Conservation (phyloP, 2,797 vertebrate genomes). For the Galagoides demidoff region DNA sequence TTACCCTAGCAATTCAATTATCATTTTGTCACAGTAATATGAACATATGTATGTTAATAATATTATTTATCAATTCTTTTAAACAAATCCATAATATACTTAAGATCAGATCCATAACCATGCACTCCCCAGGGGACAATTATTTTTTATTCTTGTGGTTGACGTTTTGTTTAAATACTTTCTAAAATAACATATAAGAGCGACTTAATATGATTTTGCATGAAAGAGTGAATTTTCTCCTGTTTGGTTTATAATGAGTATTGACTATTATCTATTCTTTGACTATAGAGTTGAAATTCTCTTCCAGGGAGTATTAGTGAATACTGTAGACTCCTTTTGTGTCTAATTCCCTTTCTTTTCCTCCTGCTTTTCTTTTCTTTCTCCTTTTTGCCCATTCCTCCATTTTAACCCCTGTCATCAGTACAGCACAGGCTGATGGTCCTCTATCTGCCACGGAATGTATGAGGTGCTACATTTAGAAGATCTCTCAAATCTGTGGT, state of each 20-base stretch:
- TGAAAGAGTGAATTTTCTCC: neutral
- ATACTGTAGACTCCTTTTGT: neutral
- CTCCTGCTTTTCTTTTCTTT: neutral
- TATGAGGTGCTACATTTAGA: neutral
- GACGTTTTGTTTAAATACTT: conserved; percentile 29
- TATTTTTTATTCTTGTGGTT: neutral
- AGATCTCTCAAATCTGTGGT: neutral
- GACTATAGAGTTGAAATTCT: neutral
- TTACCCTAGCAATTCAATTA: conserved; percentile 53
- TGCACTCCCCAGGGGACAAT: conserved; percentile 11
- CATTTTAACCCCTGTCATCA: neutral
- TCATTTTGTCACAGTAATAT: neutral
- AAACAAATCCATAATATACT: conserved; percentile 25
- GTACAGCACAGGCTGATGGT: neutral
- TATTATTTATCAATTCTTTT: conserved; percentile 45
- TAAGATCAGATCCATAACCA: conserved; percentile 35
- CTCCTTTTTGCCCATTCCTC: neutral
- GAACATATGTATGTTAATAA: conserved; percentile 34
- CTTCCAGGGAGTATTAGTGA: neutral
- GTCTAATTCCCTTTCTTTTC: neutral
- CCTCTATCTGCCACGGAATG: neutral
- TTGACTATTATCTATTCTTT: neutral
- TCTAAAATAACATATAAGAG: neutral
- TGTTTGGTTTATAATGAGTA: neutral
- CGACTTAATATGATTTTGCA: neutral